Conservation (phyloP, 2,888 invertebrate genomes). For the Noctua fimbriata region DNA sequence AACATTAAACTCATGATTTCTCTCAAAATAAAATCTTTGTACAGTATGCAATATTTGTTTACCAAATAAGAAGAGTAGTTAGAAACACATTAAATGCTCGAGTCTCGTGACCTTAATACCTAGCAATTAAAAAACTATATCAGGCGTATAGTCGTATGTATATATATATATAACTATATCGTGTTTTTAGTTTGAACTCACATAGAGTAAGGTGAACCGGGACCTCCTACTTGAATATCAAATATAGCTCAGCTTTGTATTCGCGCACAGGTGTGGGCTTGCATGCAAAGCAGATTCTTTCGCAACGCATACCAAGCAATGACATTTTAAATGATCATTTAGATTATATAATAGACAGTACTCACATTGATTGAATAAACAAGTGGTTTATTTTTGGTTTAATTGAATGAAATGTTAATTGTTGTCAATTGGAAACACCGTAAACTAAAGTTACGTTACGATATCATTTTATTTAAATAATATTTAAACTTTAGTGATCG, state of each 20-base stretch:
- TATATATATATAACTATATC: no score
- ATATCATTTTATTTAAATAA: neutral
- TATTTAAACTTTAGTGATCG: neutral
- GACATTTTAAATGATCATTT: slow-evolving; percentile 68
- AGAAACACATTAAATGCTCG: neutral
- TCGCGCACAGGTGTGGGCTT: slow-evolving; percentile 73
- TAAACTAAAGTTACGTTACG: neutral
- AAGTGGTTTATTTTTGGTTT: slow-evolving; percentile 43
- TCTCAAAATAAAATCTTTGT: slow-evolving; percentile 10
- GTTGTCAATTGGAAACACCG: slow-evolving; percentile 1
- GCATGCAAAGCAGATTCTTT: slow-evolving; percentile 82
- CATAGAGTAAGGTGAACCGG: slow-evolving; percentile 76
- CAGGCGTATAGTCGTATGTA: slow-evolving; percentile 22
- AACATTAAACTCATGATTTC: slow-evolving; percentile 9
- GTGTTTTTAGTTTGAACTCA: slow-evolving; percentile 71
- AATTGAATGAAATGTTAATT: neutral
- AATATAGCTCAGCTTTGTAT: slow-evolving; percentile 76
- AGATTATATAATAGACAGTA: slow-evolving; percentile 57
- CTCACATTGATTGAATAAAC: slow-evolving; percentile 39
- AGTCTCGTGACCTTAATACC: slow-evolving; percentile 32
- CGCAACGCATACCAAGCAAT: slow-evolving; percentile 77
- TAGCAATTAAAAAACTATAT: slow-evolving; percentile 47
- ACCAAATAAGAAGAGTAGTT: slow-evolving; percentile 7
- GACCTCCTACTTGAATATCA: slow-evolving; percentile 81
- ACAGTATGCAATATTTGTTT: slow-evolving; percentile 27